These are phyloP conservation scores for Hydropotes inermis DNA, from an alignment of 2,113 vertebrate species.

Conservation along the genomic window DNA sequence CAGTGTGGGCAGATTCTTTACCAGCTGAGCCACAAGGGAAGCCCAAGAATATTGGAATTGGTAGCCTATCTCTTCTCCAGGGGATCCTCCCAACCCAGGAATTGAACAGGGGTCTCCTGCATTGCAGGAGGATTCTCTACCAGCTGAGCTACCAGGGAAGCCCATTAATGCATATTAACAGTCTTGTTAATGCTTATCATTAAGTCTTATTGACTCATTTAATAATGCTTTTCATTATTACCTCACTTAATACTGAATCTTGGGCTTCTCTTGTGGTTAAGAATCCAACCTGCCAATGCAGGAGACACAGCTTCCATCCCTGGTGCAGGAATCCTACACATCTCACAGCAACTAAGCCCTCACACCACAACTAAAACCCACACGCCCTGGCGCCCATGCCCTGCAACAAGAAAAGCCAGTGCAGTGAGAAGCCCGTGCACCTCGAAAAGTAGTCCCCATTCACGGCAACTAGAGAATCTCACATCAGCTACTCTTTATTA, in stretches of 20 bases:
- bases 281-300: not conserved
- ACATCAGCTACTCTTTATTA: not conserved
- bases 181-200: not conserved
- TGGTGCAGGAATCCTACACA: not conserved
- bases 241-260: not conserved
- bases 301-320: not conserved
- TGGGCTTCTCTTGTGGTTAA: not conserved
- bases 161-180: not conserved
- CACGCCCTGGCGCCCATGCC: not conserved
- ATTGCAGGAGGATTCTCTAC: not conserved
- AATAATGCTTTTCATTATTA: not conserved
- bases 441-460: not conserved
- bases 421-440: not conserved
- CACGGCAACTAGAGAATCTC: not conserved
- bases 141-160: not conserved
- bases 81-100: not conserved
- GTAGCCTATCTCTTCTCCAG: not conserved
- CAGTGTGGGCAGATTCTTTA: not conserved
- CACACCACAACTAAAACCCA: not conserved
- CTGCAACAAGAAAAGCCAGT: not conserved
- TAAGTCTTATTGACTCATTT: not conserved
- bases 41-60: not conserved
- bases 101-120: not conserved
- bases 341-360: not conserved
- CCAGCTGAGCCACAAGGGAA: not conserved